phyloP scores from a whole-genome alignment of 2,797 vertebrate genomes.

The Protonibea diacanthus region DNA sequence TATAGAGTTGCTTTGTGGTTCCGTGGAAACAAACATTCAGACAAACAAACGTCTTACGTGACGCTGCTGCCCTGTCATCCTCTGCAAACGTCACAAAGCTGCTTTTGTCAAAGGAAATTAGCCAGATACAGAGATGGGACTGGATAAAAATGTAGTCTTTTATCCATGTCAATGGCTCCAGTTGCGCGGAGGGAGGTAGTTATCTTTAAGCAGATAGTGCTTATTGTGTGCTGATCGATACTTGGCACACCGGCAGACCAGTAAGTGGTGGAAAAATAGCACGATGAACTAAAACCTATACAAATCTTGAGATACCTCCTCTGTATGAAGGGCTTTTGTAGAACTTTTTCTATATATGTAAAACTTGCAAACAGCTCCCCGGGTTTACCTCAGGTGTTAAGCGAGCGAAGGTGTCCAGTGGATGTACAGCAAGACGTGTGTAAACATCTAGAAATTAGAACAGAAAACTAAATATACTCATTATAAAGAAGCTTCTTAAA shows the following conservation, averaged over 20 bases:
- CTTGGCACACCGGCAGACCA: constrained; percentile 52
- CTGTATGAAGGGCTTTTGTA: background rate
- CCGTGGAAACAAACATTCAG: constrained; percentile 8
- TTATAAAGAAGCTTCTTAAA: background rate
- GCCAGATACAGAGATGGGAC: constrained; percentile 48
- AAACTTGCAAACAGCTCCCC: background rate
- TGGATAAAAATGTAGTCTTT: constrained; percentile 53
- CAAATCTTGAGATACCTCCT: background rate
- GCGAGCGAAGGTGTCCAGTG: background rate
- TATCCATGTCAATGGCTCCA: constrained; percentile 61
- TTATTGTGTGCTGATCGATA: constrained; percentile 68
- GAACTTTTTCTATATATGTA: background rate
- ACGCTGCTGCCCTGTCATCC: background rate
- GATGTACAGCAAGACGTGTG: background rate
- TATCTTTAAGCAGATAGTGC: constrained; percentile 58
- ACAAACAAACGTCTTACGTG: constrained; percentile 22
- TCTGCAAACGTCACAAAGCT: constrained; percentile 17
- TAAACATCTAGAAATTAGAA: background rate
- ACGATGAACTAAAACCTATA: constrained; percentile 30
- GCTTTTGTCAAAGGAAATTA: constrained; percentile 63
- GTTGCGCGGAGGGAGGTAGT: constrained; percentile 45
- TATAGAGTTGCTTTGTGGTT: background rate
- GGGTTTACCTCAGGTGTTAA: background rate
- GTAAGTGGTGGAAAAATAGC: constrained; percentile 39
- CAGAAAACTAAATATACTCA: too few relatives aligned